Percentiles rank a stretch among this genome's conserved stretches.
Evolutionary conservation across 2,888 invertebrate species (phyloP).

Genomic region (Drymonia ruficornis): DNA sequence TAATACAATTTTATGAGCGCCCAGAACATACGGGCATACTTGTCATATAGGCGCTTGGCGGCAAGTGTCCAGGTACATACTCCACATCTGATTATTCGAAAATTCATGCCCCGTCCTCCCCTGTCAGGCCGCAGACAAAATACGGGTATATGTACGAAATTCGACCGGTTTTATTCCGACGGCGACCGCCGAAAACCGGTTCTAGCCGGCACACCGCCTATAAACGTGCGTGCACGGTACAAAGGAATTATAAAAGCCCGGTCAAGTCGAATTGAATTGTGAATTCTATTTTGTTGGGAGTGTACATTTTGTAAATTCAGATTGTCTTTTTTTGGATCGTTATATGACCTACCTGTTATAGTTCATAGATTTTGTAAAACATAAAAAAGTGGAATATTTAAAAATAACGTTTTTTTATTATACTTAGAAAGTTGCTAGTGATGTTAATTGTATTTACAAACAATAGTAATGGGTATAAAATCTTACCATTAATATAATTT

Average conservation of each 20-base stretch:
- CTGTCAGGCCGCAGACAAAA: conserved; percentile 66
- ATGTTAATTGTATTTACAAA: not conserved
- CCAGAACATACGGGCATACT: conserved; percentile 5
- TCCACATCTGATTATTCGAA: conserved; percentile 67
- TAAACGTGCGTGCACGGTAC: conserved; percentile 36
- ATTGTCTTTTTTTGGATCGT: not conserved
- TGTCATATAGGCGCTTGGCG: conserved; percentile 14
- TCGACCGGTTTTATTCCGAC: conserved; percentile 61
- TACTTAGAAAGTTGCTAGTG: conserved; percentile 56
- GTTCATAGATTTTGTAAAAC: too few relatives aligned
- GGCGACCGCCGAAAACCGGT: conserved; percentile 36
- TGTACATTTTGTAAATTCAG: conserved; percentile 23
- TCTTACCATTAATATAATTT: conserved; percentile 82
- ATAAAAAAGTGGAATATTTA: too few relatives aligned
- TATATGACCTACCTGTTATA: too few relatives aligned
- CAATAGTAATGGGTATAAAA: conserved; percentile 12
- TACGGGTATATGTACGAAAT: conserved; percentile 57
- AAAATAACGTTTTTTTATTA: too few relatives aligned
- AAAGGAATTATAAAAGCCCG: conserved; percentile 42
- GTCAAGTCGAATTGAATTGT: conserved; percentile 24
- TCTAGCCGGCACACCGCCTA: conserved; percentile 23
- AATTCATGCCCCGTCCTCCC: conserved; percentile 71
- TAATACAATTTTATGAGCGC: conserved; percentile 20
- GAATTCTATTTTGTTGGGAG: conserved; percentile 27
- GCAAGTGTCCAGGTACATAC: conserved; percentile 24